phyloP scores from a whole-genome alignment of 1,140 invertebrate species.

The Bombus affinis region DNA sequence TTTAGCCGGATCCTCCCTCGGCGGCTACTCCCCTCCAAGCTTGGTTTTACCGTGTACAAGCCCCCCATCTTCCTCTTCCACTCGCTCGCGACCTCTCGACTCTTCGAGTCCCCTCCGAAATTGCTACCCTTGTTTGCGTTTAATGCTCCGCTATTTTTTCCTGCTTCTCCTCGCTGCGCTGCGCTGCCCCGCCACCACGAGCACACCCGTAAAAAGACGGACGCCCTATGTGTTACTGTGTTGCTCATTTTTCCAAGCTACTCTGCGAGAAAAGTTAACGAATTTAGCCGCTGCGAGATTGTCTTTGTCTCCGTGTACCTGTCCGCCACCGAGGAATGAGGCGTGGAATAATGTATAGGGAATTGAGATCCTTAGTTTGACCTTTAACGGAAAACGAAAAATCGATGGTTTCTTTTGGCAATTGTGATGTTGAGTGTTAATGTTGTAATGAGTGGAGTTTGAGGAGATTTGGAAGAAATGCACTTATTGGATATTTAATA shows the following conservation, averaged over 20 bases:
- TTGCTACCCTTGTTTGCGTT: slow-evolving; percentile 80
- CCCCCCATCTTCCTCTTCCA: slow-evolving; percentile 66
- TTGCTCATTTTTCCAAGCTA: slow-evolving; percentile 51
- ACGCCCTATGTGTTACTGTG: slow-evolving; percentile 27
- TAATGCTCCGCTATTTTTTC: slow-evolving; percentile 76
- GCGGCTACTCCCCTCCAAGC: slow-evolving; percentile 51
- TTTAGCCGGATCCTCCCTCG: slow-evolving; percentile 50
- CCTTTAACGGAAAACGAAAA: background rate
- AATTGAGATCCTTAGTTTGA: background rate
- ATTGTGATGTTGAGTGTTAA: background rate
- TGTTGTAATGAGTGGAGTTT: background rate
- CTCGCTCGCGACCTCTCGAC: slow-evolving; percentile 73
- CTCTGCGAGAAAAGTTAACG: slow-evolving; percentile 47
- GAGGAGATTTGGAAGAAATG: background rate
- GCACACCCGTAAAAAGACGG: slow-evolving; percentile 55
- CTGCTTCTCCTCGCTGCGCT: slow-evolving; percentile 30
- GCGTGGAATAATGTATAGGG: slow-evolving; percentile 1
- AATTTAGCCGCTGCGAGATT: slow-evolving; percentile 44
- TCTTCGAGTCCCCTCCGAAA: slow-evolving; percentile 75
- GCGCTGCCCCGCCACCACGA: slow-evolving; percentile 22
- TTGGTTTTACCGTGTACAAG: slow-evolving; percentile 62
- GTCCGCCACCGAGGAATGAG: background rate
- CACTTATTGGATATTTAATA: no score
- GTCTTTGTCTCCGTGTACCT: background rate
- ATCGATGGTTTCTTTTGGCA: background rate